phyloP scores from a whole-genome alignment of 2,113 vertebrate genomes.

The Colistium nudipinnis region DNA sequence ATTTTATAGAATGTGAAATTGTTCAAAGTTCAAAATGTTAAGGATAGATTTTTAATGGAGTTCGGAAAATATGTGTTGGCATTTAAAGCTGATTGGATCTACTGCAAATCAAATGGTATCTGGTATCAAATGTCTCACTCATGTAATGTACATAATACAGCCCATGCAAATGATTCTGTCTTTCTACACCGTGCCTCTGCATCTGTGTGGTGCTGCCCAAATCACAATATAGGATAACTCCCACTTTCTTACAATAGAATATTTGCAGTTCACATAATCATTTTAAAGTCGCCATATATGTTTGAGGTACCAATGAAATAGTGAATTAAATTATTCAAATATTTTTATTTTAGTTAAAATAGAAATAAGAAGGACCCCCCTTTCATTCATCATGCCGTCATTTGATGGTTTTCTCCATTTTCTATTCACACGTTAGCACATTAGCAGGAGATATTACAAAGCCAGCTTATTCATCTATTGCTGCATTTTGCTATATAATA shows the following conservation, averaged over 20 bases:
- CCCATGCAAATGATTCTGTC: slow-evolving; percentile 10
- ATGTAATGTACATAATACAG: slow-evolving; percentile 20
- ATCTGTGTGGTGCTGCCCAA: too few relatives aligned
- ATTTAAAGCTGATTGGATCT: slow-evolving; percentile 1
- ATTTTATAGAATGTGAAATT: slow-evolving; percentile 41
- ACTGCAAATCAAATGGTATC: slow-evolving; percentile 10
- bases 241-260: neutral
- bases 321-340: too few relatives aligned
- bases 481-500: neutral
- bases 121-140: neutral
- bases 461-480: neutral
- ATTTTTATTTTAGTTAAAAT: too few relatives aligned
- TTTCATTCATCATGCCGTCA: neutral
- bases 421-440: neutral
- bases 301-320: too few relatives aligned
- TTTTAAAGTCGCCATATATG: too few relatives aligned
- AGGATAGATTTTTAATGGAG: slow-evolving; percentile 35
- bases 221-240: too few relatives aligned
- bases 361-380: neutral
- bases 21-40: slow-evolving; percentile 25
- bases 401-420: neutral
- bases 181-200: too few relatives aligned
- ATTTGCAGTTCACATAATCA: too few relatives aligned
- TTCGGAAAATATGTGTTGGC: slow-evolving; percentile 22
- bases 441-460: neutral